phyloP scores from a whole-genome alignment of 2,797 vertebrate species.

The Sebastes hubbsi region DNA sequence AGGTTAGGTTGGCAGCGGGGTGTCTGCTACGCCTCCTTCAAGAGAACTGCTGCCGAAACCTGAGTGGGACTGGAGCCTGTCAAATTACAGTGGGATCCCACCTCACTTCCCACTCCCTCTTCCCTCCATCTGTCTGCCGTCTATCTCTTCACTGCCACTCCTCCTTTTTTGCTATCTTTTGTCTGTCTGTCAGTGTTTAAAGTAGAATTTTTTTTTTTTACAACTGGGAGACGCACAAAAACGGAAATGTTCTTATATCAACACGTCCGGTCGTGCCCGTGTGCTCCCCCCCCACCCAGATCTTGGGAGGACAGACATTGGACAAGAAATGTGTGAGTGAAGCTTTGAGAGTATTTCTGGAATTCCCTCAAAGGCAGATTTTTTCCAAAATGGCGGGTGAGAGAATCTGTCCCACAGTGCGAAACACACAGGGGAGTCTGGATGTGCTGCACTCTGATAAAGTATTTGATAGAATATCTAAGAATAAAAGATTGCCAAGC shows the following conservation, averaged over 20 bases:
- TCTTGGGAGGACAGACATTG: background rate
- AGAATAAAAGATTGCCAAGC: background rate
- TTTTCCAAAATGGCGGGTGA: conserved; percentile 52
- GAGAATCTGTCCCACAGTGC: conserved; percentile 3
- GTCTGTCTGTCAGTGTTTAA: conserved; percentile 4
- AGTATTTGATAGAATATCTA: background rate
- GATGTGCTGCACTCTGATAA: conserved; percentile 4
- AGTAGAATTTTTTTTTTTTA: background rate
- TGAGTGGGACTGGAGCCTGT: conserved; percentile 60
- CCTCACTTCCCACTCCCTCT: conserved; percentile 46
- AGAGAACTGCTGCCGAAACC: conserved; percentile 47
- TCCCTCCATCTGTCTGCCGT: conserved; percentile 44
- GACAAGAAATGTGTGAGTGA: background rate
- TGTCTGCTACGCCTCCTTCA: conserved; percentile 56
- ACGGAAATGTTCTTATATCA: background rate
- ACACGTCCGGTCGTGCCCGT: background rate
- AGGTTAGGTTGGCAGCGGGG: conserved; percentile 59
- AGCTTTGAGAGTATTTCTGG: conserved; percentile 27
- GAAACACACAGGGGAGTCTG: conserved; percentile 4
- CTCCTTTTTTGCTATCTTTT: conserved; percentile 14
- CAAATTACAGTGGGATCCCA: conserved; percentile 70
- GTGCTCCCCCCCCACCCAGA: background rate
- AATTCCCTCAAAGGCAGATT: conserved; percentile 49
- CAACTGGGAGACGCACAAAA: background rate
- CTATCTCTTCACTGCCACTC: conserved; percentile 17